These are phyloP conservation scores for Dimorphilus gyrociliatus DNA, from an alignment of 2,888 invertebrate species.

Conservation along the genomic window DNA sequence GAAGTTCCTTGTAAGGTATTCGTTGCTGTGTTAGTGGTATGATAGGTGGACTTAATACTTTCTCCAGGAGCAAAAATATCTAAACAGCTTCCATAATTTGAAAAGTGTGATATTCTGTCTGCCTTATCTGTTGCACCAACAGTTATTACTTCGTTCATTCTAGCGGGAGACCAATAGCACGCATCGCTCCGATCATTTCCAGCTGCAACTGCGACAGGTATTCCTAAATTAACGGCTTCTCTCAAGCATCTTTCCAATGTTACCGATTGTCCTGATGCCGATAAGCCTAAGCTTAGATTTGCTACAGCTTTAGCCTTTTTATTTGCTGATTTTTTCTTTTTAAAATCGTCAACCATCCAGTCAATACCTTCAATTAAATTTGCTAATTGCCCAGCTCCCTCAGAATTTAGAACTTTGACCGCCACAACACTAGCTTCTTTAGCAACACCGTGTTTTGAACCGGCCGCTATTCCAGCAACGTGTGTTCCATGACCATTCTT, in stretches of 20 bases:
- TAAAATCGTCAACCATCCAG: constrained; percentile 2
- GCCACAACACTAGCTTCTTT: constrained; percentile 4
- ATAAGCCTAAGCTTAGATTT: no score
- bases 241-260: no score
- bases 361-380: constrained; percentile 1
- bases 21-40: not conserved
- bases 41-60: constrained; percentile 4
- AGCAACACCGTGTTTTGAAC: constrained; percentile 6
- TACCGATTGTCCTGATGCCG: no score
- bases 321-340: not conserved
- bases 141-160: constrained; percentile 3
- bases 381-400: constrained; percentile 2
- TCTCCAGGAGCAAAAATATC: constrained; percentile 8
- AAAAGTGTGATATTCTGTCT: constrained; percentile 4
- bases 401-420: constrained; percentile 6
- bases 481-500: constrained; percentile 7
- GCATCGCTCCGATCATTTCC: constrained; percentile 3
- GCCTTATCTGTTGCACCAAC: constrained; percentile 4
- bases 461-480: constrained; percentile 5
- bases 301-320: no score
- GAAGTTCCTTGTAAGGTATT: constrained; percentile 6
- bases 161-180: constrained; percentile 2
- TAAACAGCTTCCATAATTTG: constrained; percentile 8
- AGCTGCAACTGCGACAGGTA: constrained; percentile 4
- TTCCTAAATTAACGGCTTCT: not conserved